Percentiles rank a stretch among this genome's conserved stretches.
phyloP scores from a whole-genome alignment of 2,797 vertebrate species.

The Cyclopterus lumpus region DNA sequence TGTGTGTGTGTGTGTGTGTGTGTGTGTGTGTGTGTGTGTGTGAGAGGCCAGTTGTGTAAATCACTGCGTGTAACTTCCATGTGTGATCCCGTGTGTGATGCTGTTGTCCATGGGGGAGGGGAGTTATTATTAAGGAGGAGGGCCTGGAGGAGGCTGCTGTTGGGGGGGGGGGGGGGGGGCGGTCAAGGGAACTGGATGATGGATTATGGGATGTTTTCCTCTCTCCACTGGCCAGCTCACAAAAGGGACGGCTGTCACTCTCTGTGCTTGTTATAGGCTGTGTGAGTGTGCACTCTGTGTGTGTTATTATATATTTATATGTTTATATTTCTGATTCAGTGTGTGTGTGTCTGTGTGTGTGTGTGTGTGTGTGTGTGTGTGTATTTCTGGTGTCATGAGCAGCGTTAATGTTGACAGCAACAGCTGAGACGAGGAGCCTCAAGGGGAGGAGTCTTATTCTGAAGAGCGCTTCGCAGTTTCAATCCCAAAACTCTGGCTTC shows the following conservation, averaged over 20 bases:
- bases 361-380: neutral
- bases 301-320: neutral
- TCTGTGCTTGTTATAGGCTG: neutral
- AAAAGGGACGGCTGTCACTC: slow-evolving; percentile 13
- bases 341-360: neutral
- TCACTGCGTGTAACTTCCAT: too few species aligned
- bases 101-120: slow-evolving; percentile 22
- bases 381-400: too few species aligned
- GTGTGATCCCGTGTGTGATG: slow-evolving; percentile 49
- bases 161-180: slow-evolving; percentile 10
- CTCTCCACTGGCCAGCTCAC: neutral
- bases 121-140: slow-evolving; percentile 36
- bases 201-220: slow-evolving; percentile 35
- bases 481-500: neutral
- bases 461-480: neutral
- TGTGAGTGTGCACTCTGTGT: neutral
- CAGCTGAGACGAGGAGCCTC: neutral
- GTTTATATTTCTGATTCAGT: neutral
- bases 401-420: too few species aligned
- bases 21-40: slow-evolving; percentile 9
- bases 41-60: slow-evolving; percentile 28
- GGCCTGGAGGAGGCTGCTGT: slow-evolving; percentile 10
- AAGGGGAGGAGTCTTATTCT: neutral
- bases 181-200: slow-evolving; percentile 53
- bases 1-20: slow-evolving; percentile 5